phyloP scores from a whole-genome alignment of 2,888 invertebrate genomes.

The Chrysodeixis includens region DNA sequence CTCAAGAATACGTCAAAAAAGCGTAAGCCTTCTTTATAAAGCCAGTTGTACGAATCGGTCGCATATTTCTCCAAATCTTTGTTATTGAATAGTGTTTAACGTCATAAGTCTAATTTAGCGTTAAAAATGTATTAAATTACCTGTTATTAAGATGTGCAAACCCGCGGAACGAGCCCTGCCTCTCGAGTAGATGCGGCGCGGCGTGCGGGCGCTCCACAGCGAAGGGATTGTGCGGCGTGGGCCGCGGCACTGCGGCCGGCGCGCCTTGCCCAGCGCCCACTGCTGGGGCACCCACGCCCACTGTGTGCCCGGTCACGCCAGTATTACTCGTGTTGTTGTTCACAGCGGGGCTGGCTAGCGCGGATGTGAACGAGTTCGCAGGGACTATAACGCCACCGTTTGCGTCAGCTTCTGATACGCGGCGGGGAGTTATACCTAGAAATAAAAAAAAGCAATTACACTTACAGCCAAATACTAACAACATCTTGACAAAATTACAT shows the following conservation, averaged over 20 bases:
- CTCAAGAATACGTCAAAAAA: no score
- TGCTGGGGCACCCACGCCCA: slow-evolving; percentile 45
- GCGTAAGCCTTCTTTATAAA: no score
- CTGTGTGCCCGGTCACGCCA: slow-evolving; percentile 14
- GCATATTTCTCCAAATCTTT: no score
- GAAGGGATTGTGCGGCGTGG: slow-evolving; percentile 93
- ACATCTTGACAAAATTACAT: no score
- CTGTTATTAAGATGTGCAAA: slow-evolving; percentile 93
- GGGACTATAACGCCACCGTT: slow-evolving; percentile 48
- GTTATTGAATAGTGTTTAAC: no score
- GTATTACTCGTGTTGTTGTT: slow-evolving; percentile 14
- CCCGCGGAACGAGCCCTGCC: slow-evolving; percentile 98
- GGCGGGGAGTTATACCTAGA: slow-evolving; percentile 78
- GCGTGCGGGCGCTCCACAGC: slow-evolving; percentile 99
- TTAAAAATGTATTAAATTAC: no score
- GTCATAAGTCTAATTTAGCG: no score
- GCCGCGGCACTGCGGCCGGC: slow-evolving; percentile 69
- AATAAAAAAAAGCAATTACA: slow-evolving; percentile 3
- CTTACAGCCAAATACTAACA: no score
- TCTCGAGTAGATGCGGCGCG: slow-evolving; percentile 97
- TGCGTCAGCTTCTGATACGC: slow-evolving; percentile 80
- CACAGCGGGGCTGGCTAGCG: slow-evolving; percentile 43
- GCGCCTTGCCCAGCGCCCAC: slow-evolving; percentile 38
- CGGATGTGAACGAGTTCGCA: slow-evolving; percentile 50
- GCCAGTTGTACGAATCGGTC: no score